Percentiles rank a stretch among this genome's conserved stretches.
phyloP scores from a whole-genome alignment of 2,797 vertebrate genomes.

The Sebastiscus albofasciatus region DNA sequence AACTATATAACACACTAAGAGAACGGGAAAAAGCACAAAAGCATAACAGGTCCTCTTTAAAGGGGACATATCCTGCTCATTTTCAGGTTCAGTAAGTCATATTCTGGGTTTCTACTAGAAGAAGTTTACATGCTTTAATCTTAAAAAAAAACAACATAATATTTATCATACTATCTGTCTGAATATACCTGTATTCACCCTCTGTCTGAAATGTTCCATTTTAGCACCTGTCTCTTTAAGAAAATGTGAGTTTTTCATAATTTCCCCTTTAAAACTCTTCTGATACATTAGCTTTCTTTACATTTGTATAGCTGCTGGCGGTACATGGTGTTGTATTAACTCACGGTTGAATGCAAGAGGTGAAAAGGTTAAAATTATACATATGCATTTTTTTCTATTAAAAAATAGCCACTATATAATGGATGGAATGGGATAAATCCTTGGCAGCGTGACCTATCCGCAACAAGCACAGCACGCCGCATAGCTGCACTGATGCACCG shows the following conservation, averaged over 20 bases:
- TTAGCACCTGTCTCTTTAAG: background rate
- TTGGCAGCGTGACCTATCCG: constrained; percentile 29
- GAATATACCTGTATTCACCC: too few species aligned
- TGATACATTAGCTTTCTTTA: background rate
- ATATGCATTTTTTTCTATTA: constrained; percentile 22
- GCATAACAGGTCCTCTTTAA: too few species aligned
- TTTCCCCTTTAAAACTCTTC: background rate
- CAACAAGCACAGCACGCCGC: background rate
- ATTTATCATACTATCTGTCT: background rate
- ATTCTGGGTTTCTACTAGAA: too few species aligned
- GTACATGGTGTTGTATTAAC: background rate
- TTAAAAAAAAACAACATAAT: background rate
- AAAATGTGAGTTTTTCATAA: background rate
- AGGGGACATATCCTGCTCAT: too few species aligned
- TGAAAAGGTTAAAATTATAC: constrained; percentile 13
- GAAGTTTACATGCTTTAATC: background rate
- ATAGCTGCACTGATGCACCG: constrained; percentile 20
- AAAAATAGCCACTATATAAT: background rate
- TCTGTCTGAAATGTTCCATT: background rate
- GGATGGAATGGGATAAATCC: constrained; percentile 38
- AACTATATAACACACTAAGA: too few species aligned
- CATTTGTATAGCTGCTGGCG: background rate
- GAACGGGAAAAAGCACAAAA: too few species aligned
- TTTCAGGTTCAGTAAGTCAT: too few species aligned
- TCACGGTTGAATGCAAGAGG: background rate